Percentiles rank a stretch among this genome's conserved stretches.
Conservation (phyloP, 2,888 invertebrate genomes). For the Phymatocera aterrima region DNA sequence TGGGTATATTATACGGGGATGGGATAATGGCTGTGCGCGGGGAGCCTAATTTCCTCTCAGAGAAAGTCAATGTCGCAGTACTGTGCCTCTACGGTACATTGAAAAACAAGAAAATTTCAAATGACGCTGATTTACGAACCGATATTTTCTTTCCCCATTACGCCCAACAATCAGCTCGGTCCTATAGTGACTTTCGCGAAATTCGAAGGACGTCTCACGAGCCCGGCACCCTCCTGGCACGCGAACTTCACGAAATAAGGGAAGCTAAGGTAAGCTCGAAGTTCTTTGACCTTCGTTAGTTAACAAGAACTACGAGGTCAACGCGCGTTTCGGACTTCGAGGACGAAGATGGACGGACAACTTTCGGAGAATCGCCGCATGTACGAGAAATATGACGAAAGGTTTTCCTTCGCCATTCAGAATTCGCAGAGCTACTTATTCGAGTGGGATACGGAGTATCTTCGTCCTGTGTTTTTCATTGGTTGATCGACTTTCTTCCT, state of each 20-base stretch:
- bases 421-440: no score
- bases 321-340: background rate
- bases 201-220: conserved; percentile 18
- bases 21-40: no score
- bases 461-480: no score
- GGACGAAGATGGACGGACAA: background rate
- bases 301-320: conserved; percentile 1
- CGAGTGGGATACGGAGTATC: no score
- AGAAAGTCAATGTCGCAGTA: conserved; percentile 7
- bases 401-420: background rate
- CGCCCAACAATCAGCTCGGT: background rate
- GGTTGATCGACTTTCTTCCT: no score
- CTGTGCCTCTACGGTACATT: no score
- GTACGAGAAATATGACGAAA: background rate
- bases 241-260: background rate
- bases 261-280: no score
- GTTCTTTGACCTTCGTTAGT: conserved; percentile 12
- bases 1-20: background rate
- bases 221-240: conserved; percentile 25
- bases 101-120: background rate
- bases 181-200: background rate
- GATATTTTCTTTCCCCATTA: conserved; percentile 4
- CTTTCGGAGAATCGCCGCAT: background rate
- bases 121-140: conserved; percentile 28
- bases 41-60: no score